Conservation (phyloP, 2,113 vertebrate genomes). For the Pyrgilauda ruficollis region DNA sequence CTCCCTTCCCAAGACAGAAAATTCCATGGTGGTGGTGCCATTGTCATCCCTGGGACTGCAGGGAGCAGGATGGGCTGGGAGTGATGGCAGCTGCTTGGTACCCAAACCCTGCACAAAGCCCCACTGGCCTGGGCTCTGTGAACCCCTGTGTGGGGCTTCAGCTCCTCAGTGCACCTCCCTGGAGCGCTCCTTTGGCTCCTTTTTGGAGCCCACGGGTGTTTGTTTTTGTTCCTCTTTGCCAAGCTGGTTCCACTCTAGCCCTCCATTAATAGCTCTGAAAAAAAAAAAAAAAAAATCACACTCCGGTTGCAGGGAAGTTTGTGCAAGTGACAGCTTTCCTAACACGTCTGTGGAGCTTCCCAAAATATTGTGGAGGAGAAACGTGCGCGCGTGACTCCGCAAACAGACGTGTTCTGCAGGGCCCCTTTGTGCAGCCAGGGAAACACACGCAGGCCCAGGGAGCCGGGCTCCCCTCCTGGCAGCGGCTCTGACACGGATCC, state of each 20-base stretch:
- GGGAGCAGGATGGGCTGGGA: neutral
- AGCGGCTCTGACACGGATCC: neutral
- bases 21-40: rapidly evolving
- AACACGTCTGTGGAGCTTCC: conserved; percentile 28
- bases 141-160: rapidly evolving
- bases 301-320: conserved; percentile 29
- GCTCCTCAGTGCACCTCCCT: neutral
- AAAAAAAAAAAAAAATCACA: conserved; percentile 24
- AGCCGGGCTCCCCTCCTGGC: neutral
- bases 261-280: neutral
- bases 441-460: neutral
- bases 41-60: neutral
- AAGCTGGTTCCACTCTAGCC: neutral
- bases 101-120: neutral
- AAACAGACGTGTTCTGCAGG: neutral
- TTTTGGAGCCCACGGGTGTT: neutral
- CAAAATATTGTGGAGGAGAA: conserved; percentile 32
- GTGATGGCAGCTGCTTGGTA: rapidly evolving
- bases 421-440: neutral
- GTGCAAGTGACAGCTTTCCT: conserved; percentile 57
- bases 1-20: neutral
- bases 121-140: neutral
- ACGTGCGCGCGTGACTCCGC: neutral
- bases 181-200: rapidly evolving
- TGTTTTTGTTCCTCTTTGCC: neutral